Evolutionary conservation across 2,797 vertebrate genomes (phyloP).

Genomic region (Synanceia verrucosa): DNA sequence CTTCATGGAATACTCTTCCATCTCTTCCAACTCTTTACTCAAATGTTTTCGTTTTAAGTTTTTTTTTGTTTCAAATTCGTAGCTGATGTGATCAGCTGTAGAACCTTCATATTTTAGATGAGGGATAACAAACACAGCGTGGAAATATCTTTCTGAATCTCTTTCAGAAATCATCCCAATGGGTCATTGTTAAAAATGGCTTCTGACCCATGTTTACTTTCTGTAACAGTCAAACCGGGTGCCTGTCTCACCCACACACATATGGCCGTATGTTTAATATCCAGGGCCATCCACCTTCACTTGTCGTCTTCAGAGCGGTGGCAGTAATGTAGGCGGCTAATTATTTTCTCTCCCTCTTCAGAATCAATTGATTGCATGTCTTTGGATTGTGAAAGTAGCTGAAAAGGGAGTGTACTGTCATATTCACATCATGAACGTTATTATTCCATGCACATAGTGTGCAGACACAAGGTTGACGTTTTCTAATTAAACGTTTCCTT

Average conservation of each 20-base stretch:
- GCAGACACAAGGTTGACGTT: slow-evolving; percentile 76
- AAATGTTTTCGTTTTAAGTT: neutral
- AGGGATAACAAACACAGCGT: neutral
- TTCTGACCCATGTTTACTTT: slow-evolving; percentile 11
- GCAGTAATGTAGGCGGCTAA: slow-evolving; percentile 56
- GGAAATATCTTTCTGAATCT: neutral
- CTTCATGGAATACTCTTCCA: neutral
- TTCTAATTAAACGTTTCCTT: slow-evolving; percentile 85
- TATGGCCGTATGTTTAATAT: slow-evolving; percentile 7
- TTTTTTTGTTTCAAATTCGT: neutral
- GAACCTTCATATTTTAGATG: neutral
- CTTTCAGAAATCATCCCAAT: neutral
- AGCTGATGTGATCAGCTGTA: neutral
- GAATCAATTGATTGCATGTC: slow-evolving; percentile 67
- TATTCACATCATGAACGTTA: slow-evolving; percentile 65
- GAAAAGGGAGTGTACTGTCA: slow-evolving; percentile 61
- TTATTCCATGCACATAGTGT: slow-evolving; percentile 65
- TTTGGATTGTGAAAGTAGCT: slow-evolving; percentile 50
- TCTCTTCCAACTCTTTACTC: neutral
- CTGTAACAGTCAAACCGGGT: slow-evolving; percentile 15
- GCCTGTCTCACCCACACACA: slow-evolving; percentile 38
- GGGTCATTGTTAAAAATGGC: slow-evolving; percentile 20
- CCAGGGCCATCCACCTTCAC: slow-evolving; percentile 5
- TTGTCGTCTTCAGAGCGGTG: slow-evolving; percentile 33
- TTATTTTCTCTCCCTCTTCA: slow-evolving; percentile 74